These are phyloP conservation scores for Lutraria lutraria DNA, from an alignment of 2,888 invertebrate species.

Conservation along the genomic window DNA sequence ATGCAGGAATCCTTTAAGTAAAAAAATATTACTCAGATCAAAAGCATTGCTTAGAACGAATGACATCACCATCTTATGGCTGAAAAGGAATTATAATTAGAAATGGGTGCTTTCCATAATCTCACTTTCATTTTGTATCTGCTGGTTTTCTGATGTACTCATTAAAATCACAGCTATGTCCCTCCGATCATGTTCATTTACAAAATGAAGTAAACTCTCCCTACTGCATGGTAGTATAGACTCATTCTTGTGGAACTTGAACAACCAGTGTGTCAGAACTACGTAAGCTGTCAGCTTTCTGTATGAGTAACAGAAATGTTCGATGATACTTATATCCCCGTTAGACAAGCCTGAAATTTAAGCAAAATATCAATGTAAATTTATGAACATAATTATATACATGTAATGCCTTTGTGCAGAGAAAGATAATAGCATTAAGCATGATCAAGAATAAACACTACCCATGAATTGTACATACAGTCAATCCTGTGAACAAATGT, in stretches of 20 bases:
- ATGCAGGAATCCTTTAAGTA: no score
- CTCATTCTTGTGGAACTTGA: neutral
- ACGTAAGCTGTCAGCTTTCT: slow-evolving; percentile 60
- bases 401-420: no score
- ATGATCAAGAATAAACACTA: no score
- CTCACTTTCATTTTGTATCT: neutral
- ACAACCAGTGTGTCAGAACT: slow-evolving; percentile 67
- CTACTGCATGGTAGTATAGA: slow-evolving; percentile 12
- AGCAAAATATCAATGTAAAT: neutral
- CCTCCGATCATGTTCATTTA: neutral
- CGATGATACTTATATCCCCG: slow-evolving; percentile 67
- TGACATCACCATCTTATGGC: neutral
- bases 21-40: no score
- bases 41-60: no score
- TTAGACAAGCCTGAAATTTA: slow-evolving; percentile 60
- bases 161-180: slow-evolving; percentile 15
- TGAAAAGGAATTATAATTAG: neutral
- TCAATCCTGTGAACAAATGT: no score
- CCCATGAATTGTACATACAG: no score
- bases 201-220: slow-evolving; percentile 32
- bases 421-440: no score
- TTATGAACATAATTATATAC: no score
- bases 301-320: slow-evolving; percentile 71
- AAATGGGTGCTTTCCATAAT: slow-evolving; percentile 27
- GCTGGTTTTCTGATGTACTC: slow-evolving; percentile 28